Base-by-base conservation (phyloP, 2,113 vertebrate genomes). In the Phasianus colchicus region DNA sequence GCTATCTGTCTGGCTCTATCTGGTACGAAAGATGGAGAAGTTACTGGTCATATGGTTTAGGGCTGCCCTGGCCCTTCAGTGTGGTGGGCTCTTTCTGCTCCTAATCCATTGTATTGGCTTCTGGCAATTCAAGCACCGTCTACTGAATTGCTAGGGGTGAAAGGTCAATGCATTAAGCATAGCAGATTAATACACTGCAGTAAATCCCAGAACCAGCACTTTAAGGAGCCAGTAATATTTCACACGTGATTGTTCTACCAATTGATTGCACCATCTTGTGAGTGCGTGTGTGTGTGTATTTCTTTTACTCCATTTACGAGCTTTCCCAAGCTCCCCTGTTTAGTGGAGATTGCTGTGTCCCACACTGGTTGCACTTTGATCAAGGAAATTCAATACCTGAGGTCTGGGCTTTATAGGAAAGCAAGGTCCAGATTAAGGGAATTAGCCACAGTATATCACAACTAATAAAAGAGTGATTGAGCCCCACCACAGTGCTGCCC, bases 351-450 rank as follows among this genome's bases (percentile, higher is more conserved):
- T 93, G 89, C 96, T 55, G 69, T 96, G 96, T 96, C 94, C 95
- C 97, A 95, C 95, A 92, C 96, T 94, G 66, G 36, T 94, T 55
- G 86, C 88, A 93, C 97, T 98, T 98, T 98, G 98, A 98, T 98
- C 97, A 92, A 69, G 69, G 97, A 98, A 98, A 98, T 96, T 95
- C 96, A 97, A 97, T 97, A 96, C 96, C 95, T 95, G 92, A 97
- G 97, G 97, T 97, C 97, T 97, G 97, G 95, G 87, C 97, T 98
- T 98, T 98, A 97, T 96, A 93, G 93, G 90, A 96, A 96, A 96
- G 95, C 95, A 97, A 96, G 94, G 96, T 97, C 97, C 96, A 98
- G 97, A 98, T 98, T 97, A 97, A 97, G 97, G 95, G 97, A 97
- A 97, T 98, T 97, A 98, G 97, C 97, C 96, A 96, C 97, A 96